Conservation (phyloP, 1,140 invertebrate species). For the Globodera rostochiensis region DNA sequence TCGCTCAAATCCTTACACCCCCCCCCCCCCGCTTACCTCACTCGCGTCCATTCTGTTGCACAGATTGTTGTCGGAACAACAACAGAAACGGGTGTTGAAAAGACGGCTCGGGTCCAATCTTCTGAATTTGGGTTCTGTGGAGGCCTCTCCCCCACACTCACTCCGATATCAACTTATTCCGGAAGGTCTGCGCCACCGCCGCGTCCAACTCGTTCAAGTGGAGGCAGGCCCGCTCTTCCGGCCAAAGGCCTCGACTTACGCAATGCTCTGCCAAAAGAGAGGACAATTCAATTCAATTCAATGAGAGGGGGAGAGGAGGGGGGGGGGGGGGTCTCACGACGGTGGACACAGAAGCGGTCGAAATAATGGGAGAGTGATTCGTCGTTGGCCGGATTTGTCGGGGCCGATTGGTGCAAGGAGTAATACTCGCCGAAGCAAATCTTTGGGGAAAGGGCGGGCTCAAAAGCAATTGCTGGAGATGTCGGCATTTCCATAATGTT, state of each 20-base stretch:
- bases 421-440: constrained; percentile 6
- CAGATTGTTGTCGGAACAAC: constrained; percentile 15
- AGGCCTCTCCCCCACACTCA: neutral
- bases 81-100: constrained; percentile 28
- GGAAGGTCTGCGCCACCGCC: constrained; percentile 19
- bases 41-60: constrained; percentile 11
- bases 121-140: neutral
- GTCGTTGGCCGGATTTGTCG: neutral
- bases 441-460: neutral
- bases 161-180: constrained; percentile 21
- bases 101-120: constrained; percentile 22
- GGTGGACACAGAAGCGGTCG: constrained; percentile 32
- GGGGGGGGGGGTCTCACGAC: neutral
- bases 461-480: too few relatives aligned
- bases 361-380: constrained; percentile 17
- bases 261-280: constrained; percentile 23
- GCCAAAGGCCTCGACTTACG: constrained; percentile 20
- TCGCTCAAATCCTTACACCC: too few relatives aligned
- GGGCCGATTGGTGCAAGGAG: neutral
- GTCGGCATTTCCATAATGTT: neutral
- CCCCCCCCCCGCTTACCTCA: neutral
- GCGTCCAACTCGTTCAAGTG: constrained; percentile 13
- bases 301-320: too few relatives aligned
- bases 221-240: constrained; percentile 13
- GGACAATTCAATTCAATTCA: neutral